A percentile compares a stretch with the other conserved stretches of the same genome.
Evolutionary conservation across 2,113 vertebrate genomes (phyloP).

Genomic region (Nothobranchius kuhntae): DNA sequence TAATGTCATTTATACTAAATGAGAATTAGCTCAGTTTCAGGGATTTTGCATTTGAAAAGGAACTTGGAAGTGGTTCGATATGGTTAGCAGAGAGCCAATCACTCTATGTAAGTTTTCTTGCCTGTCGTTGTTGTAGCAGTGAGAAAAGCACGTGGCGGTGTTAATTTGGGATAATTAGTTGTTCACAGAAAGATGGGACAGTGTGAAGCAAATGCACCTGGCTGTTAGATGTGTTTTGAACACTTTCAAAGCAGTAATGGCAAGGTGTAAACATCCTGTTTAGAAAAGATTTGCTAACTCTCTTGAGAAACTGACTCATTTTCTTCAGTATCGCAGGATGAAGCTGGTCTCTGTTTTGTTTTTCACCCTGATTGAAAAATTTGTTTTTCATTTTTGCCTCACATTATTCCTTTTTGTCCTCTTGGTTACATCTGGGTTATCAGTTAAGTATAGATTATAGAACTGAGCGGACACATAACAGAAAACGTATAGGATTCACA

Average conservation of each 20-base stretch:
- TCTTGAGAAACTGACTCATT: not conserved
- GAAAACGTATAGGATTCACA: too few species aligned
- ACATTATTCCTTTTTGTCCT: too few species aligned
- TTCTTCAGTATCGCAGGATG: constrained; percentile 1
- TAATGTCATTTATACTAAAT: too few species aligned
- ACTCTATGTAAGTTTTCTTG: constrained; percentile 22
- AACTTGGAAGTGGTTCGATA: not conserved
- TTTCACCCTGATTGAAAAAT: too few species aligned
- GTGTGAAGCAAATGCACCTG: constrained; percentile 23
- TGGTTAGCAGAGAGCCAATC: constrained; percentile 10
- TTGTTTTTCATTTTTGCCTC: too few species aligned
- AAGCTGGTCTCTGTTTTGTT: not conserved
- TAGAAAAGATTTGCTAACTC: not conserved
- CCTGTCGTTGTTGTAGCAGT: not conserved
- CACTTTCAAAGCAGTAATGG: too few species aligned
- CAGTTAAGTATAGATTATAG: too few species aligned
- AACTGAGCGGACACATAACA: too few species aligned
- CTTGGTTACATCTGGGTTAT: too few species aligned
- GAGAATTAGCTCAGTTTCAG: not conserved
- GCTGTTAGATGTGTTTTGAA: not conserved
- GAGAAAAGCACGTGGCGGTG: constrained; percentile 2
- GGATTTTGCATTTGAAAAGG: not conserved
- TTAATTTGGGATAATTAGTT: constrained; percentile 31
- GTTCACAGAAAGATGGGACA: constrained; percentile 11
- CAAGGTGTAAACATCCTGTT: constrained; percentile 10